These are phyloP conservation scores for Stegophylla sp. DNA, from an alignment of 2,888 invertebrate species.

Conservation along the genomic window DNA sequence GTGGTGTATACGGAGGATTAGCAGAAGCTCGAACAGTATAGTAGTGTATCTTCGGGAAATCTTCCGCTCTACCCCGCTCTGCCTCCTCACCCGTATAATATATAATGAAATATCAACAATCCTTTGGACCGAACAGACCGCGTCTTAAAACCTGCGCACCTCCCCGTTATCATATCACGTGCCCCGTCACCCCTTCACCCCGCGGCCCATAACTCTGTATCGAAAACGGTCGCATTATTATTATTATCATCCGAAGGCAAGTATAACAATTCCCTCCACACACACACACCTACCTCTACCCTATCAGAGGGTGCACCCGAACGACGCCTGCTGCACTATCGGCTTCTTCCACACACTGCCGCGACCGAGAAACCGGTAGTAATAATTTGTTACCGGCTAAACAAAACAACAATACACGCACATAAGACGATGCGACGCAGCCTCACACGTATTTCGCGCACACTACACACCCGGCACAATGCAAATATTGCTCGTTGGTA, in stretches of 20 bases:
- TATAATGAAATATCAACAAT: conserved; percentile 59
- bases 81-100: not conserved
- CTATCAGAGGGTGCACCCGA: conserved; percentile 45
- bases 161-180: not conserved
- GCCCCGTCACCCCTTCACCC: not conserved
- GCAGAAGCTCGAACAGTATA: not conserved
- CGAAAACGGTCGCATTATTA: not conserved
- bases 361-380: no score
- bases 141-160: conserved; percentile 37
- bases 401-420: conserved; percentile 26
- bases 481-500: conserved; percentile 51
- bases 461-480: not conserved
- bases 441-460: not conserved
- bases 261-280: conserved; percentile 30
- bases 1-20: conserved; percentile 31
- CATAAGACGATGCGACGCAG: not conserved
- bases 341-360: conserved; percentile 36
- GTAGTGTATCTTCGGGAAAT: conserved; percentile 45
- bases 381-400: conserved; percentile 36
- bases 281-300: no score
- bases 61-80: not conserved
- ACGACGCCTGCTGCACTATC: conserved; percentile 6
- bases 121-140: conserved; percentile 43
- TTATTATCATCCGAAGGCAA: not conserved
- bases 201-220: not conserved